These are phyloP conservation scores for Lucinisca nassula DNA, from an alignment of 2,888 invertebrate species.

Conservation along the genomic window DNA sequence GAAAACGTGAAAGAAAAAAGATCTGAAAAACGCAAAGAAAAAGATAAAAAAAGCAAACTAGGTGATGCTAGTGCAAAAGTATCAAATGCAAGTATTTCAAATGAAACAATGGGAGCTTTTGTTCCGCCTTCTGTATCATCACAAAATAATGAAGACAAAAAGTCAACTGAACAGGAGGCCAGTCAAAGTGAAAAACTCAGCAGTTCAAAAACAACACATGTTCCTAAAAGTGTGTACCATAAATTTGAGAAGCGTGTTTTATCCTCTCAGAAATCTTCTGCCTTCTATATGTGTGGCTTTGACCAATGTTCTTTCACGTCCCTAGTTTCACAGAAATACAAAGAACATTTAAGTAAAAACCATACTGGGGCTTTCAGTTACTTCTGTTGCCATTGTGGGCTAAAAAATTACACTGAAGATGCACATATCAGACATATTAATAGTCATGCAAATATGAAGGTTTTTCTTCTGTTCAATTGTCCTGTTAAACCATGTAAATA, in stretches of 20 bases:
- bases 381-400: slow-evolving; percentile 82
- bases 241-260: slow-evolving; percentile 17
- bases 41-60: no score
- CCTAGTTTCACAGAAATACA: slow-evolving; percentile 74
- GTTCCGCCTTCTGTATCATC: no score
- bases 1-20: no score
- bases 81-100: no score
- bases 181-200: background rate
- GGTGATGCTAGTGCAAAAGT: no score
- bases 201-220: background rate
- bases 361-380: slow-evolving; percentile 75
- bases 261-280: slow-evolving; percentile 11
- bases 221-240: background rate
- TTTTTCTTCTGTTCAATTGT: slow-evolving; percentile 78
- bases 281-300: slow-evolving; percentile 83
- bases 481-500: slow-evolving; percentile 78
- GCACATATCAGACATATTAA: slow-evolving; percentile 79
- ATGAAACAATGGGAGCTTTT: no score
- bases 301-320: slow-evolving; percentile 77
- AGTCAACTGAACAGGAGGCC: background rate
- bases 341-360: slow-evolving; percentile 73
- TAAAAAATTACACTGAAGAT: slow-evolving; percentile 77
- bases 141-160: background rate
- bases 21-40: no score
- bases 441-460: slow-evolving; percentile 77